phyloP scores from a whole-genome alignment of 2,888 invertebrate genomes.

The Bombylius major region DNA sequence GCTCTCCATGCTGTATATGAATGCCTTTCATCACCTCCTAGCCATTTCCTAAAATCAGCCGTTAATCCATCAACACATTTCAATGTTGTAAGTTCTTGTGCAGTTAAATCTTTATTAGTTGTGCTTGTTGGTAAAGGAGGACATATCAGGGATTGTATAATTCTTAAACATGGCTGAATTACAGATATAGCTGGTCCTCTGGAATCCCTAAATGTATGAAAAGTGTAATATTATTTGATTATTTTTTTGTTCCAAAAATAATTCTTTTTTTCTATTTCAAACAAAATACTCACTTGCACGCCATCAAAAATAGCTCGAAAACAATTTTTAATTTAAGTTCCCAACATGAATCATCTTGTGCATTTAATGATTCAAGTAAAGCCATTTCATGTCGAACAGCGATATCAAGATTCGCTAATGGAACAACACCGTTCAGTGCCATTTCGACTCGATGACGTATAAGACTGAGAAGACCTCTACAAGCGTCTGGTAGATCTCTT shows the following conservation, averaged over 20 bases:
- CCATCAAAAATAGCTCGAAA: constrained; percentile 73
- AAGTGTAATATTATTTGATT: neutral
- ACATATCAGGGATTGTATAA: constrained; percentile 71
- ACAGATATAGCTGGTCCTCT: constrained; percentile 80
- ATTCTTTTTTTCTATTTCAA: neutral
- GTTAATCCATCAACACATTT: constrained; percentile 48
- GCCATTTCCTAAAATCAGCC: constrained; percentile 61
- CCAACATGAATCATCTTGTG: constrained; percentile 92
- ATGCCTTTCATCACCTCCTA: constrained; percentile 54
- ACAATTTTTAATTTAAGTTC: constrained; percentile 81
- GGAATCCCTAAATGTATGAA: constrained; percentile 39
- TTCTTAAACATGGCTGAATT: constrained; percentile 83
- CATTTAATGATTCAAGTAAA: constrained; percentile 72
- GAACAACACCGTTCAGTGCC: constrained; percentile 62
- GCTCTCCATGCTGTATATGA: constrained; percentile 61
- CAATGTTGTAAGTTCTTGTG: constrained; percentile 42
- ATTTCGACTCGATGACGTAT: constrained; percentile 75
- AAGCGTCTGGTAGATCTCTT: constrained; percentile 74
- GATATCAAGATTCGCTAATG: constrained; percentile 56
- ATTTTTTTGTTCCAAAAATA: neutral
- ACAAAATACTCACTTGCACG: constrained; percentile 41
- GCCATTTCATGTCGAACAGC: constrained; percentile 83
- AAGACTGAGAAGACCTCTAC: constrained; percentile 43
- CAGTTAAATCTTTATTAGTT: constrained; percentile 42
- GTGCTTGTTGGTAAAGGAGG: constrained; percentile 45